These are phyloP conservation scores for Erpornis zantholeuca DNA, from an alignment of 2,113 vertebrate species.

Conservation along the genomic window DNA sequence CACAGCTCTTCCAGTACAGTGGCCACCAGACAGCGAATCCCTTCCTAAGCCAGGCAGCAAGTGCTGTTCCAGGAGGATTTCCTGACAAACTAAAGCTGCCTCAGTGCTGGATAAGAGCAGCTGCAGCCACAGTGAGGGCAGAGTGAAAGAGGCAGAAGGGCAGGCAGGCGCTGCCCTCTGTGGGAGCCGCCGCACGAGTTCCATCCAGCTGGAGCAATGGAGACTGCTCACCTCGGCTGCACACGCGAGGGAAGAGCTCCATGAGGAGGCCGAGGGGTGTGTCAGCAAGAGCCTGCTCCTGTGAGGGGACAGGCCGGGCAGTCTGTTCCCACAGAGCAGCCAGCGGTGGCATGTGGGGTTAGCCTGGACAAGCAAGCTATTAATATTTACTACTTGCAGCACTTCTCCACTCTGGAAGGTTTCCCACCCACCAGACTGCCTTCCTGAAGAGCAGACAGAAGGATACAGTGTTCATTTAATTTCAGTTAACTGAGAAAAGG, in stretches of 20 bases:
- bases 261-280: not conserved
- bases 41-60: not conserved
- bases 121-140: rapidly evolving
- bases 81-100: rapidly evolving
- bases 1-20: not conserved
- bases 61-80: not conserved
- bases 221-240: rapidly evolving
- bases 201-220: rapidly evolving
- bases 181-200: not conserved
- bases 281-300: not conserved
- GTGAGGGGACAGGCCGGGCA: not conserved
- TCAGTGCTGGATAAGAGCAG: rapidly evolving
- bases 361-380: not conserved
- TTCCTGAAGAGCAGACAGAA: constrained; percentile 15
- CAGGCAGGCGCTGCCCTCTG: constrained; percentile 53
- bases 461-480: not conserved
- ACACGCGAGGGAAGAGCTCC: not conserved
- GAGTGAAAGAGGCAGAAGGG: not conserved
- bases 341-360: rapidly evolving
- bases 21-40: not conserved
- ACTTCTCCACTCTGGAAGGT: not conserved
- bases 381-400: not conserved
- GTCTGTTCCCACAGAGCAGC: not conserved
- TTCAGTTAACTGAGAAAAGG: not conserved
- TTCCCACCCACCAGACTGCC: not conserved